Conservation (phyloP, 1,140 invertebrate genomes). For the Drosophila nikananu region DNA sequence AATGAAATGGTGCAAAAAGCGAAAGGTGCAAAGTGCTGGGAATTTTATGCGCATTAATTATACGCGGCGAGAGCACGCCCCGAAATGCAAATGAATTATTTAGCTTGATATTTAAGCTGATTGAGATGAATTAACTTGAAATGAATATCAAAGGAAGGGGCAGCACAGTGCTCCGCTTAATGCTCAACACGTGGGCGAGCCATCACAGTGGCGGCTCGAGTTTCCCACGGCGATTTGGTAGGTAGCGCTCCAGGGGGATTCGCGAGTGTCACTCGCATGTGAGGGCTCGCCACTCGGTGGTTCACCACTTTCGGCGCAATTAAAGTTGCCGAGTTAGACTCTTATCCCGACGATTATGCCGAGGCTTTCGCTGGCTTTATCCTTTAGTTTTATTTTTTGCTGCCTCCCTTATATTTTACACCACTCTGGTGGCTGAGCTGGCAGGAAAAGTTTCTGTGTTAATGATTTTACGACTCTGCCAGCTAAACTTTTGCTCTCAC, state of each 20-base stretch:
- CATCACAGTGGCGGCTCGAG: conserved; percentile 7
- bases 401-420: neutral
- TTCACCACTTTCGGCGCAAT: conserved; percentile 55
- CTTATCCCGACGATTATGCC: conserved; percentile 46
- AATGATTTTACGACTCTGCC: conserved; percentile 45
- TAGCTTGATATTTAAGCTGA: conserved; percentile 78
- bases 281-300: conserved; percentile 1
- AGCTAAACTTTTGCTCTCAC: conserved; percentile 34
- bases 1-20: conserved; percentile 26
- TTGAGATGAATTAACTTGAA: conserved; percentile 78
- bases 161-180: conserved; percentile 24
- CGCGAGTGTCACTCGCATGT: conserved; percentile 50
- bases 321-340: conserved; percentile 61
- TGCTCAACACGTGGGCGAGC: conserved; percentile 60
- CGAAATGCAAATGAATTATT: conserved; percentile 72
- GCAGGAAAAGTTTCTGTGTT: conserved; percentile 38
- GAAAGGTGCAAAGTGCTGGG: conserved; percentile 63
- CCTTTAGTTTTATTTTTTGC: conserved; percentile 6
- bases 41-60: conserved; percentile 81
- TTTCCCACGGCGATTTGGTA: conserved; percentile 44
- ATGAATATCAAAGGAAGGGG: conserved; percentile 55
- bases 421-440: conserved; percentile 1
- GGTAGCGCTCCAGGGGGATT: conserved; percentile 10
- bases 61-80: conserved; percentile 35
- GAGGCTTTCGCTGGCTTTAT: conserved; percentile 17